These are phyloP conservation scores for Meloidogyne floridensis DNA, from an alignment of 1,140 invertebrate genomes.

Conservation along the genomic window DNA sequence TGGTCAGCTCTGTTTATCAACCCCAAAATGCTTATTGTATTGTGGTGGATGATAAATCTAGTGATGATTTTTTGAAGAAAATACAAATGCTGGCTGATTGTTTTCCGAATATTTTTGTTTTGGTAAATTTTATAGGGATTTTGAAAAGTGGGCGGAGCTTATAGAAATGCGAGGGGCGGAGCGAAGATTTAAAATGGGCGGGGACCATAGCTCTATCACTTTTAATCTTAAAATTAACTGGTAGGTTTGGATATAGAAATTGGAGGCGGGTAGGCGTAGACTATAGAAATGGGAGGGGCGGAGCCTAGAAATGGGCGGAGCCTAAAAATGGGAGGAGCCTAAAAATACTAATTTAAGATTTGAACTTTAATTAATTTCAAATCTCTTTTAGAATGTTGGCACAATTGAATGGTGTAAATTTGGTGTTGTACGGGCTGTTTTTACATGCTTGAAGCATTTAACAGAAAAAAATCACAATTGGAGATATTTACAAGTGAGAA, in stretches of 20 bases:
- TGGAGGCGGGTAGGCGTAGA: no score
- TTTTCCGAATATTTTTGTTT: conserved; percentile 56
- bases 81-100: conserved; percentile 48
- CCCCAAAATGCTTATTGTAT: conserved; percentile 60
- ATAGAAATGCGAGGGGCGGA: no score
- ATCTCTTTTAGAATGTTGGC: background rate
- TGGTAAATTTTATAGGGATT: conserved; percentile 31
- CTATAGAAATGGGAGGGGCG: no score
- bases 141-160: background rate
- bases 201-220: no score
- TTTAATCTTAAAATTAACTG: no score
- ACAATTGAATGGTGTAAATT: conserved; percentile 39
- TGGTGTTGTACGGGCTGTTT: conserved; percentile 41
- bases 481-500: conserved; percentile 53
- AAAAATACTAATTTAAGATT: no score
- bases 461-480: conserved; percentile 42
- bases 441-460: conserved; percentile 41
- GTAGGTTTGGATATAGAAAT: no score
- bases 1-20: conserved; percentile 54
- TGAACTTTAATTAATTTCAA: background rate
- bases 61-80: conserved; percentile 42
- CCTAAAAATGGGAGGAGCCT: no score
- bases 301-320: no score
- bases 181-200: no score
- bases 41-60: conserved; percentile 49